Base-by-base conservation (phyloP, 2,888 invertebrate species). In the Agonopterix alstromeriana region DNA sequence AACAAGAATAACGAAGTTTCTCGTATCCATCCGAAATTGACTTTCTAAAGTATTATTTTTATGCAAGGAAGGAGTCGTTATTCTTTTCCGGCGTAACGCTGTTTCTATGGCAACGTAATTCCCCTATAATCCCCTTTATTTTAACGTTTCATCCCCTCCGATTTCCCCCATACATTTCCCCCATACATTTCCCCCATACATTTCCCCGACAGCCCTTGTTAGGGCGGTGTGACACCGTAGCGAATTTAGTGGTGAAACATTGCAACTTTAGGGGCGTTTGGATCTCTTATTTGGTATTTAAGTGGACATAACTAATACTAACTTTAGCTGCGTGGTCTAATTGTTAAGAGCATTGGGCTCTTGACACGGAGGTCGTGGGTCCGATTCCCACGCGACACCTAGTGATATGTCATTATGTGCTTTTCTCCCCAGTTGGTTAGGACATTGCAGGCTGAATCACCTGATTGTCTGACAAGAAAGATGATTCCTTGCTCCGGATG, bases 41-140 rank as follows among this genome's bases (percentile, higher is more conserved):
- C 59, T 66, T 57, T 46, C 53, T 52, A 61, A 64, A 64, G 56
- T 59, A 63, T 65, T 68, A 74, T 76, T 77, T 76, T 17, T 17
- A 17, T 17, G 17, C 17, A 17, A 2, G 17, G 4, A 17, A 54
- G 58, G 56, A 59, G 63, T 65, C 58, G 48, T 60, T 53, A 59
- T 58, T 54, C 51, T 65, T 65, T 67, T 55, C 60, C 56, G 56
- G 67, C 69, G 73, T 63, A 77, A 41, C 60, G 69, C 73, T 54
- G 77, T 77, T 55, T 56, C 61, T 62, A 73, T 77, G 65, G 75
- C 65, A 70, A 85, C 85, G 72, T 72, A 74, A 82, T 81, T 75
- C 74, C 73, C 70, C 68, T 65, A 64, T 79, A 82, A 82, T 82
- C 80, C 82, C 83, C 76, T 81, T 81, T 77, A 80, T 80, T 84